These are phyloP conservation scores for Harlomillsia oculata DNA, from an alignment of 1,140 invertebrate species.

Conservation along the genomic window DNA sequence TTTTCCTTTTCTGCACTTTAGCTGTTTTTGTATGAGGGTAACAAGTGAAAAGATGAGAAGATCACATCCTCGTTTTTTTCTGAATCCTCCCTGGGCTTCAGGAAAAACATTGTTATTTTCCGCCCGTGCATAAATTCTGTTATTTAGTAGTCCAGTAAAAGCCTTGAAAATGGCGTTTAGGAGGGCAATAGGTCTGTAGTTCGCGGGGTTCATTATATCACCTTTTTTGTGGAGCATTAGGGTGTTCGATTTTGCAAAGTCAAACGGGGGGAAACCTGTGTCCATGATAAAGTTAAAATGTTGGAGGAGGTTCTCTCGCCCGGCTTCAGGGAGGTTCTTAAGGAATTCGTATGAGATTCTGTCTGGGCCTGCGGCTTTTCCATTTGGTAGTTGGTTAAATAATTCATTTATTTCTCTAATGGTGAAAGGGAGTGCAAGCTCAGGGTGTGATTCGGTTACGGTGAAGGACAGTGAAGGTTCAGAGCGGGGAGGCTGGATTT, in stretches of 20 bases:
- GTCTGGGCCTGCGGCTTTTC: conserved; percentile 38
- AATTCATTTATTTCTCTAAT: no score
- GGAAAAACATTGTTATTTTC: conserved; percentile 27
- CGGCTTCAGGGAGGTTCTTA: conserved; percentile 35
- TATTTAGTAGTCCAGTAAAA: conserved; percentile 29
- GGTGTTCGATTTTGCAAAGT: conserved; percentile 6
- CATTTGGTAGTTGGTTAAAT: not conserved
- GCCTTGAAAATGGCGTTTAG: conserved; percentile 34
- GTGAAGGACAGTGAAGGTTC: no score
- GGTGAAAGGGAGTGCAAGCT: no score
- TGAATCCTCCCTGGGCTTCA: conserved; percentile 34
- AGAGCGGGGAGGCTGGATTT: no score
- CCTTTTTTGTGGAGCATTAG: conserved; percentile 33
- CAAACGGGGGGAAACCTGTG: not conserved
- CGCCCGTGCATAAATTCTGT: conserved; percentile 31
- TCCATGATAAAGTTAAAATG: conserved; percentile 8
- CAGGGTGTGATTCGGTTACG: no score
- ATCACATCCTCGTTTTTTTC: conserved; percentile 29
- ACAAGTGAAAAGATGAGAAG: conserved; percentile 35
- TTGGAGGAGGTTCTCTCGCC: not conserved
- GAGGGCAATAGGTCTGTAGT: conserved; percentile 36
- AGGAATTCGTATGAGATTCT: conserved; percentile 37
- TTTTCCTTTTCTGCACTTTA: conserved; percentile 5
- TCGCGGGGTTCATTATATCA: conserved; percentile 24
- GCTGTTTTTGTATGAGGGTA: conserved; percentile 21